A percentile compares a stretch with the other conserved stretches of the same genome.
Conservation (phyloP, 2,888 invertebrate species). For the Parnassius orleans region DNA sequence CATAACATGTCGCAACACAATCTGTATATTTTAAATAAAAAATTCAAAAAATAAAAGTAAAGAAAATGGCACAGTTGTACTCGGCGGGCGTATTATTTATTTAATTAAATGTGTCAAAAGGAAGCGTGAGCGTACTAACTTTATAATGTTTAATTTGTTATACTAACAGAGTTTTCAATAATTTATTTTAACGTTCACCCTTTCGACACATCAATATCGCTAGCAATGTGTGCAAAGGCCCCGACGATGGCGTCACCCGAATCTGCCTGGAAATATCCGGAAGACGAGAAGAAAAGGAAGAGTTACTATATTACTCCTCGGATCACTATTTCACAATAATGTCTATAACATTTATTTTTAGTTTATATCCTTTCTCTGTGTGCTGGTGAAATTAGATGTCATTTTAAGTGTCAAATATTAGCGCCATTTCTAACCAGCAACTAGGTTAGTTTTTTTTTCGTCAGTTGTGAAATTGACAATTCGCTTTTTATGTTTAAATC, state of each 20-base stretch:
- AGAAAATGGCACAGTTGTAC: constrained; percentile 10
- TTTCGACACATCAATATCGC: constrained; percentile 66
- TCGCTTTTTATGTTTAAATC: constrained; percentile 33
- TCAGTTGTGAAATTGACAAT: constrained; percentile 23
- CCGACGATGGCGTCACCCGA: constrained; percentile 68
- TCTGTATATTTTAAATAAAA: not conserved
- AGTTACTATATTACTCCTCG: not conserved
- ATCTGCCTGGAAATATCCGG: constrained; percentile 56
- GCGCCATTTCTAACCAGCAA: constrained; percentile 1
- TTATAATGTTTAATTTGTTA: not conserved
- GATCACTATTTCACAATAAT: not conserved
- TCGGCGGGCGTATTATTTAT: constrained; percentile 41
- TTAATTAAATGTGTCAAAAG: constrained; percentile 11
- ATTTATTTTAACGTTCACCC: constrained; percentile 34
- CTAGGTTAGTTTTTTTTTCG: constrained; percentile 4
- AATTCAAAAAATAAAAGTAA: not conserved
- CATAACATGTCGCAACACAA: not conserved
- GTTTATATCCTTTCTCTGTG: not conserved
- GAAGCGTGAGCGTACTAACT: not conserved
- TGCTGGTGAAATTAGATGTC: constrained; percentile 6
- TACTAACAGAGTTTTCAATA: not conserved
- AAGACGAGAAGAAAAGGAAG: constrained; percentile 31
- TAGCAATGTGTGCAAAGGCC: constrained; percentile 79
- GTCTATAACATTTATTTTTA: not conserved
- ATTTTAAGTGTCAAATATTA: constrained; percentile 6